Conservation (phyloP, 2,113 vertebrate genomes). For the Psilopsiagon aymara region DNA sequence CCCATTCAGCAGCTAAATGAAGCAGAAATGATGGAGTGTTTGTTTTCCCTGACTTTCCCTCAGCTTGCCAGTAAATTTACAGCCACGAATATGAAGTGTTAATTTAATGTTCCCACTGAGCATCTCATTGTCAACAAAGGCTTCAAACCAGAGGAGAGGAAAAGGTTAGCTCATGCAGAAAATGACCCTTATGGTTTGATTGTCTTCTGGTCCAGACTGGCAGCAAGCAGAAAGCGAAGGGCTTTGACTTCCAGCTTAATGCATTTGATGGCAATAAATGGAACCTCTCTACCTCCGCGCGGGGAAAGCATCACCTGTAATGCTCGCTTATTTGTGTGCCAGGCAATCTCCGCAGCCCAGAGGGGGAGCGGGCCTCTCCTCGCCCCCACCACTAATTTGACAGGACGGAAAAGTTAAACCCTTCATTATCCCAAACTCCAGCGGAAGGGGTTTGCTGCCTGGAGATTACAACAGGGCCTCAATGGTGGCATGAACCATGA, state of each 20-base stretch:
- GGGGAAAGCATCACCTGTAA: conserved; percentile 58
- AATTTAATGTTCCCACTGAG: conserved; percentile 88
- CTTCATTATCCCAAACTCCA: conserved; percentile 79
- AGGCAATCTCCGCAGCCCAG: conserved; percentile 2
- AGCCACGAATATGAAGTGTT: conserved; percentile 84
- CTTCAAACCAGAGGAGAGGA: conserved; percentile 78
- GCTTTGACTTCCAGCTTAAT: conserved; percentile 70
- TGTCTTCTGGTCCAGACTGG: conserved; percentile 81
- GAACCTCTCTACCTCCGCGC: conserved; percentile 72
- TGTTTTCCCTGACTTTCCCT: conserved; percentile 85
- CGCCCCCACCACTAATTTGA: conserved; percentile 77
- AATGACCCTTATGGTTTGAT: conserved; percentile 91
- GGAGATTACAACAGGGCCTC: conserved; percentile 78
- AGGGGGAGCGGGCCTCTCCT: conserved; percentile 55
- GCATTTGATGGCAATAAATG: conserved; percentile 78
- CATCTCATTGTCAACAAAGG: conserved; percentile 82
- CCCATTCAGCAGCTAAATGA: conserved; percentile 83
- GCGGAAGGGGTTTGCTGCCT: conserved; percentile 75
- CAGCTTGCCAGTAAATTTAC: conserved; percentile 83
- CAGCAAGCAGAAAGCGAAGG: conserved; percentile 79
- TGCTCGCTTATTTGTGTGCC: conserved; percentile 63
- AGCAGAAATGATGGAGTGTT: conserved; percentile 89
- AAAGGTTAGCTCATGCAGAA: conserved; percentile 90
- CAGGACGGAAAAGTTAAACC: conserved; percentile 74
- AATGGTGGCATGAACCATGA: conserved; percentile 80